phyloP scores from a whole-genome alignment of 2,113 vertebrate genomes.

The Mesocricetus auratus region DNA sequence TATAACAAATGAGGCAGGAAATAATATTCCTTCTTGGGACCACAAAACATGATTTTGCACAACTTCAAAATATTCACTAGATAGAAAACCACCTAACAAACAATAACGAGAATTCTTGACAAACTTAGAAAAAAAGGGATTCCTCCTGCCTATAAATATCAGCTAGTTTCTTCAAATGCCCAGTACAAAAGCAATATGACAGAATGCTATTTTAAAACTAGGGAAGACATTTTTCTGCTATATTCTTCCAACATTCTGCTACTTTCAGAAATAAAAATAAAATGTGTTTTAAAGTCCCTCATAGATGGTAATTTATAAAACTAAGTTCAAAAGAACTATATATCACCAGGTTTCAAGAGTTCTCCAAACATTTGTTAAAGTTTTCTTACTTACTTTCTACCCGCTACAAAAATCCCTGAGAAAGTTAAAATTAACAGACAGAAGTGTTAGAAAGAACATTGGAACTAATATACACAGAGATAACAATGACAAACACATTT shows the following conservation, averaged over 20 bases:
- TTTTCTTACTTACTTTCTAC: constrained; percentile 38
- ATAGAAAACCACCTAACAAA: constrained; percentile 28
- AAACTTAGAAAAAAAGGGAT: background rate
- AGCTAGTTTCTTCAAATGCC: constrained; percentile 39
- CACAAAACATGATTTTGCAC: background rate
- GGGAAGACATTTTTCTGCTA: constrained; percentile 24
- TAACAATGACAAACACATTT: constrained; percentile 56
- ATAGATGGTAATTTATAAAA: constrained; percentile 58
- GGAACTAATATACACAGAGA: constrained; percentile 21
- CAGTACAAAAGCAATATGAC: constrained; percentile 28
- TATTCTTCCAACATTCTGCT: constrained; percentile 28
- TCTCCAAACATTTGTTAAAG: constrained; percentile 48
- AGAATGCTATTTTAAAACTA: constrained; percentile 58
- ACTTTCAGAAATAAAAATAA: constrained; percentile 62
- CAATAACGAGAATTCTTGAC: background rate
- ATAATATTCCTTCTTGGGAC: constrained; percentile 20
- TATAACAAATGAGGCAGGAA: constrained; percentile 40
- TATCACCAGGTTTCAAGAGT: constrained; percentile 19
- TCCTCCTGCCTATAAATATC: constrained; percentile 43
- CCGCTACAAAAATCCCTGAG: constrained; percentile 25
- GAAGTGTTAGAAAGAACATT: constrained; percentile 32
- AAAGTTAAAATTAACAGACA: constrained; percentile 55
- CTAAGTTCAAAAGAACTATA: constrained; percentile 47
- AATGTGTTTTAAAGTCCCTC: constrained; percentile 33
- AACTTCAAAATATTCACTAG: constrained; percentile 38